Percentiles rank a stretch among this genome's conserved stretches.
Conservation (phyloP, 2,888 invertebrate genomes). For the Amiota communis region DNA sequence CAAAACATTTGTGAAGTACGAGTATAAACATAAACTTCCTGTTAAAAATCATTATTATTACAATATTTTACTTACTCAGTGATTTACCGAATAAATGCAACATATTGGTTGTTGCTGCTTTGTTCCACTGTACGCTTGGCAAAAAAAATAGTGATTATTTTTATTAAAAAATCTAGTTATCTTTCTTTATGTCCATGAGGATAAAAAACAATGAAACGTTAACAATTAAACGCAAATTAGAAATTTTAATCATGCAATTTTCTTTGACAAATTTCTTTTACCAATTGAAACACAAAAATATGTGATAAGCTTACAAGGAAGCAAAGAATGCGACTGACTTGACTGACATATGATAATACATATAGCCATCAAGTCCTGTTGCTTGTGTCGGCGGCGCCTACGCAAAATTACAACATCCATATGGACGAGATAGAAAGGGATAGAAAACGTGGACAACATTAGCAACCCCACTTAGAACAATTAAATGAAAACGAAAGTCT, state of each 20-base stretch:
- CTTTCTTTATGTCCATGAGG: neutral
- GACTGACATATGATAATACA: neutral
- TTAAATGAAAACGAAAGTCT: neutral
- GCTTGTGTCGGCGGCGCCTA: neutral
- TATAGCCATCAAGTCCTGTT: conserved; percentile 11
- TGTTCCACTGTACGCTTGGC: conserved; percentile 16
- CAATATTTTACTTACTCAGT: conserved; percentile 16
- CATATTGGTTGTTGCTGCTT: neutral
- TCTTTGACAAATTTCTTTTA: neutral
- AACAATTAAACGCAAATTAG: conserved; percentile 8
- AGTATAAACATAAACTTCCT: neutral
- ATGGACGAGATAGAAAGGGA: neutral
- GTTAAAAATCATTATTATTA: neutral
- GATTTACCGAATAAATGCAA: conserved; percentile 10
- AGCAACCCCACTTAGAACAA: too few species aligned
- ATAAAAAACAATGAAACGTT: neutral
- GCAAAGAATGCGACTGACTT: neutral
- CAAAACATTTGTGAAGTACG: too few species aligned
- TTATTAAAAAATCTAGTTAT: neutral
- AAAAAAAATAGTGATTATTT: neutral
- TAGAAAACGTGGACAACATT: neutral
- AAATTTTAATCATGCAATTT: neutral
- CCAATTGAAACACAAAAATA: neutral
- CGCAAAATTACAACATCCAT: neutral
- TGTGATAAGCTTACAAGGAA: neutral